Conservation (phyloP, 2,113 vertebrate species). For the Numida meleagris region DNA sequence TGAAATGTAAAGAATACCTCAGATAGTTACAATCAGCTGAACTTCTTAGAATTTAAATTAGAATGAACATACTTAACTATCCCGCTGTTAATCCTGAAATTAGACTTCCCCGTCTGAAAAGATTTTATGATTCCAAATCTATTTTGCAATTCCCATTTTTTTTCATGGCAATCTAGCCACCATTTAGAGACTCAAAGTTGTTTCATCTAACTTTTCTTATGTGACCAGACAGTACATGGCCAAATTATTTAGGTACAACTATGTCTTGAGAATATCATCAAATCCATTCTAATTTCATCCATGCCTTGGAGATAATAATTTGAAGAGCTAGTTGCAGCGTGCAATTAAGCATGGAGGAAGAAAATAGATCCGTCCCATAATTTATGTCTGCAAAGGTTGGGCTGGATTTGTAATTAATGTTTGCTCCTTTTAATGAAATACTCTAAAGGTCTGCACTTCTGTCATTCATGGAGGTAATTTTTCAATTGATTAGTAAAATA, state of each 20-base stretch:
- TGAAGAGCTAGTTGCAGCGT: conserved; percentile 86
- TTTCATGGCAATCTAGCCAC: neutral
- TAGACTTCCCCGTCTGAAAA: neutral
- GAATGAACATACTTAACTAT: neutral
- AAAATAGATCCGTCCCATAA: conserved; percentile 91
- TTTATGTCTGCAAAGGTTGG: conserved; percentile 87
- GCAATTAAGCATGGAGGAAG: conserved; percentile 91
- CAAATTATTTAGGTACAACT: conserved; percentile 55
- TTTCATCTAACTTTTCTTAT: neutral
- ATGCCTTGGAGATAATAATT: conserved; percentile 90
- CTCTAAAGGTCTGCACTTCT: conserved; percentile 86
- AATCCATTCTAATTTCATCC: conserved; percentile 91
- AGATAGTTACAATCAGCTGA: neutral
- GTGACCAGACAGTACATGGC: neutral
- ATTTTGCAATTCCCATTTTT: neutral
- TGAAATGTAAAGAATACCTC: neutral
- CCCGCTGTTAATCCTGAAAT: neutral
- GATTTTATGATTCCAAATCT: neutral
- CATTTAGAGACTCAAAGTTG: neutral
- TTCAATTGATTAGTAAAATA: conserved; percentile 94
- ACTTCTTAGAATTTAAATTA: neutral
- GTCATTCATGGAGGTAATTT: conserved; percentile 95
- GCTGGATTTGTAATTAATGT: conserved; percentile 85
- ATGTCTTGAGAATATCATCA: conserved; percentile 62
- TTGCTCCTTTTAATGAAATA: conserved; percentile 88